Evolutionary conservation across 2,888 invertebrate species (phyloP).

Genomic region (Apamea monoglypha): DNA sequence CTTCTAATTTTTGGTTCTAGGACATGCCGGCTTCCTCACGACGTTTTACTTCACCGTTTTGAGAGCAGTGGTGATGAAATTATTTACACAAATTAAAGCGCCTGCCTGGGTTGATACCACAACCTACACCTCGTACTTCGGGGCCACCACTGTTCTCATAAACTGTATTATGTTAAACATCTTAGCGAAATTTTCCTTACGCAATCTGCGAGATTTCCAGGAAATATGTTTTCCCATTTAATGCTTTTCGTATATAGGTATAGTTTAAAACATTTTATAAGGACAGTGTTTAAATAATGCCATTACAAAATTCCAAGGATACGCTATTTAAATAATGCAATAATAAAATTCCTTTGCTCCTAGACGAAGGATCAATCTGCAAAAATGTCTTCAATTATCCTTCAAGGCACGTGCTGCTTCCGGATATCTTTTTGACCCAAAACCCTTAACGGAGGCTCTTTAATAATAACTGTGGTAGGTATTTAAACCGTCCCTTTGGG

Average conservation of each 20-base stretch:
- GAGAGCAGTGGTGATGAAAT: too few relatives aligned
- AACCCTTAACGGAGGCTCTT: conserved; percentile 39
- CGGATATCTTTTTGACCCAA: conserved; percentile 46
- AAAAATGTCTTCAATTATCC: conserved; percentile 20
- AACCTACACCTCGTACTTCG: neutral
- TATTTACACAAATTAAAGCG: too few relatives aligned
- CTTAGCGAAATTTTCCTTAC: neutral
- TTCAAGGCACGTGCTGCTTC: conserved; percentile 45
- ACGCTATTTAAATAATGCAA: conserved; percentile 8
- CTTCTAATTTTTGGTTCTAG: neutral
- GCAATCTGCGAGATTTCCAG: neutral
- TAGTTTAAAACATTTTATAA: neutral
- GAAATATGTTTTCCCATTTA: neutral
- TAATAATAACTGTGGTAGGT: conserved; percentile 47
- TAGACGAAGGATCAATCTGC: conserved; percentile 29
- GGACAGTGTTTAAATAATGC: neutral
- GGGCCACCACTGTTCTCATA: neutral
- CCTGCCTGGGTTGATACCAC: too few relatives aligned
- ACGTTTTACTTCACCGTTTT: too few relatives aligned
- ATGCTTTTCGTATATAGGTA: neutral
- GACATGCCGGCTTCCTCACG: neutral
- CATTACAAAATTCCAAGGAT: neutral
- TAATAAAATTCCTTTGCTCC: neutral
- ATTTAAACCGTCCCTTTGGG: conserved; percentile 45
- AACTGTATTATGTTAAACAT: neutral